A percentile compares a stretch with the other conserved stretches of the same genome.
phyloP scores from a whole-genome alignment of 2,888 invertebrate genomes.

The Pyrrhosoma nymphula region DNA sequence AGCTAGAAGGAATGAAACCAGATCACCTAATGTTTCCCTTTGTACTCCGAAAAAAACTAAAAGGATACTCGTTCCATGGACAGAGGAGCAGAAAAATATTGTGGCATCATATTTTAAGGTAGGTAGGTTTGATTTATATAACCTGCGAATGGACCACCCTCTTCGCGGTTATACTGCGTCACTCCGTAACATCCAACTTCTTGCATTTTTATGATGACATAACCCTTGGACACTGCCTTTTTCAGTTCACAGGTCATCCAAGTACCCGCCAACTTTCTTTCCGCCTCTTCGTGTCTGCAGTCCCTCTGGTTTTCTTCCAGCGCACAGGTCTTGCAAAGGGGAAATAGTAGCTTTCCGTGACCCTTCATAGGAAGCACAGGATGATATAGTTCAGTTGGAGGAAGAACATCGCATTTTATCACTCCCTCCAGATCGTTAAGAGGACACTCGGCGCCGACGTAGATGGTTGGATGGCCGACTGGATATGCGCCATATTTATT shows the following conservation, averaged over 20 bases:
- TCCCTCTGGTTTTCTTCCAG: slow-evolving; percentile 72
- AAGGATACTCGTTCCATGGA: too few relatives aligned
- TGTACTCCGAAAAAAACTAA: too few relatives aligned
- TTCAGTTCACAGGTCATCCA: slow-evolving; percentile 73
- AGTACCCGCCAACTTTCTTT: slow-evolving; percentile 73
- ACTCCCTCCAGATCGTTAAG: slow-evolving; percentile 70
- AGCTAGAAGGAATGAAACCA: too few relatives aligned
- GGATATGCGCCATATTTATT: slow-evolving; percentile 69
- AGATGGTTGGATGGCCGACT: slow-evolving; percentile 26
- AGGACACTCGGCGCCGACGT: slow-evolving; percentile 69
- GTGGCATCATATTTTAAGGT: too few relatives aligned
- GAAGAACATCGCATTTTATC: too few relatives aligned
- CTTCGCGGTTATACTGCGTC: too few relatives aligned
- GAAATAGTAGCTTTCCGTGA: slow-evolving; percentile 74
- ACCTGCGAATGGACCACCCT: too few relatives aligned
- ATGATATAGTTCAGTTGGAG: slow-evolving; percentile 71
- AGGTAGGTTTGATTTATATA: too few relatives aligned
- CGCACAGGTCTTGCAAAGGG: slow-evolving; percentile 75
- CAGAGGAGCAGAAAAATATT: too few relatives aligned
- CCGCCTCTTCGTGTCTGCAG: slow-evolving; percentile 74
- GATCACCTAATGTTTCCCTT: too few relatives aligned
- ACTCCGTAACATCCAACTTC: too few relatives aligned
- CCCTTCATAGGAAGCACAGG: slow-evolving; percentile 74
- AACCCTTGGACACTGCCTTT: slow-evolving; percentile 71
- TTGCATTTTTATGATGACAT: too few relatives aligned